Evolutionary conservation across 1,140 invertebrate species (phyloP), one percentile per base, ranked within the genome.

Genomic region (Euwallacea fornicatus): DNA sequence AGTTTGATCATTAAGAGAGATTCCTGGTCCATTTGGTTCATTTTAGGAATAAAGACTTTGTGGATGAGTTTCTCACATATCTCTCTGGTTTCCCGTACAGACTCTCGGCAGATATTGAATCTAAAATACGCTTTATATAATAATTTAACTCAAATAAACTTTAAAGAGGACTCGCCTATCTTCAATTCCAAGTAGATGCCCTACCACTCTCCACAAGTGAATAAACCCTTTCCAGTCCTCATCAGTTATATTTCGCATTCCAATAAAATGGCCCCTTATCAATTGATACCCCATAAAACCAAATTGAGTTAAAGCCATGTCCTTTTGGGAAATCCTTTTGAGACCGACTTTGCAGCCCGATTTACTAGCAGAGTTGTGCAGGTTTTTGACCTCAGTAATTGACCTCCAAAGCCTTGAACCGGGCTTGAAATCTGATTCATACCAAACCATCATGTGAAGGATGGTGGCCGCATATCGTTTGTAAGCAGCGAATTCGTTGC

Each of bases 171-270:
- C 79, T 78, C 78, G 91, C 87, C 86, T 88, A 75, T 96, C 93
- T 73, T 93, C 87, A 10, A 95, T 88, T 0, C 94, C 94, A 50
- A 96, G 84, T 77, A 93, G 80, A 76, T 89, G 85, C 0, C 93
- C 93, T 41, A 96, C 88, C 0, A 92, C 89, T 54, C 88, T 85
- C 94, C 94, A 96, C 74, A 95, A 88, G 79, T 96, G 93, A 2
- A 92, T 81, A 58, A 93, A 89, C 10, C 88, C 89, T 60, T 92
- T 88, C 15, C 91, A 78, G 60, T 92, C 90, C 44, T 88, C 84
- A 7, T 83, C 74, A 16, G 83, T 84, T 2, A 80, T 78, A 7
- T 83, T 59, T 2, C 78, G 73, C 1, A 95, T 81, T 0, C 92
- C 91, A 44, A 94, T 83, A 43, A 85, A 79, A 53, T 89, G 81